Conservation (phyloP, 2,888 invertebrate species). For the Volucella bombylans region DNA sequence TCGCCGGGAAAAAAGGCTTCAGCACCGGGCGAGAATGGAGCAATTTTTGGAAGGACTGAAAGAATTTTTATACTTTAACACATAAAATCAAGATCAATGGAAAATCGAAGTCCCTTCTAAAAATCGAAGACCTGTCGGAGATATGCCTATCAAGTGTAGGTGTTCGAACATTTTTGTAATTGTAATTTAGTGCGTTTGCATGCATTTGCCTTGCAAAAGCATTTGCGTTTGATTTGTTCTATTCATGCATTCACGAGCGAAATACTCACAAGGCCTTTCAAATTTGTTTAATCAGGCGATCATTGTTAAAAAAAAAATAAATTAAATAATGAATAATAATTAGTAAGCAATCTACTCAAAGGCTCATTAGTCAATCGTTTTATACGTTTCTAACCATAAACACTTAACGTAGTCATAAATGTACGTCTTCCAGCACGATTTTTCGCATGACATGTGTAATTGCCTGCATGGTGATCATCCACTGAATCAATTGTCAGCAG, state of each 20-base stretch:
- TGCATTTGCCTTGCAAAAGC: constrained; percentile 55
- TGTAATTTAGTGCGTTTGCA: constrained; percentile 54
- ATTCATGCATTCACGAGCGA: constrained; percentile 53
- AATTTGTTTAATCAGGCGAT: constrained; percentile 14
- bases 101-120: too few relatives aligned
- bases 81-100: not conserved
- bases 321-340: constrained; percentile 11
- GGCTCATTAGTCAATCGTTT: constrained; percentile 52
- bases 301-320: constrained; percentile 13
- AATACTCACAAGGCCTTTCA: constrained; percentile 56
- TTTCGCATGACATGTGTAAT: constrained; percentile 89
- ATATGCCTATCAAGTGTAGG: constrained; percentile 27
- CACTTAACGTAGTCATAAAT: constrained; percentile 87
- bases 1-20: constrained; percentile 89
- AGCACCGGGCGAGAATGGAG: constrained; percentile 89
- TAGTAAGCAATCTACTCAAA: constrained; percentile 65
- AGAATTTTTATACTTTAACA: constrained; percentile 76
- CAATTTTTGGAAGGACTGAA: constrained; percentile 90
- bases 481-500: constrained; percentile 86
- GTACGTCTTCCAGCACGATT: constrained; percentile 88
- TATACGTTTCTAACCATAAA: constrained; percentile 85
- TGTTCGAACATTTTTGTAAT: constrained; percentile 40
- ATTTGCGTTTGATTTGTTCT: constrained; percentile 13
- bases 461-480: constrained; percentile 87
- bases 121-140: too few relatives aligned